Conservation (phyloP, 2,888 invertebrate genomes). For the Agrochola macilenta region DNA sequence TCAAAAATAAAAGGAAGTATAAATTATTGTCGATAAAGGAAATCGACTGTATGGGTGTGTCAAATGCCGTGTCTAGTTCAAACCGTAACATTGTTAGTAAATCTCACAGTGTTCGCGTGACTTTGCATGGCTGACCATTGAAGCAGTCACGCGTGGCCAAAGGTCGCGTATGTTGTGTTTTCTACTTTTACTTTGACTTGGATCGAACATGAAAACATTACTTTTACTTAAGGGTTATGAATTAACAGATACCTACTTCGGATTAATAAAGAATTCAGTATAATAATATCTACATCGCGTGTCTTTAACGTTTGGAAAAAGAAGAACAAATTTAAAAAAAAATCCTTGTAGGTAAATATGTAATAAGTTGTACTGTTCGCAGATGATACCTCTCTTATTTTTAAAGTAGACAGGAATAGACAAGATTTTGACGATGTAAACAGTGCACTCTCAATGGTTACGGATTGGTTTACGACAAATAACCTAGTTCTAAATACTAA, state of each 20-base stretch:
- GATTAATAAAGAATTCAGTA: background rate
- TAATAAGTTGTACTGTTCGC: no score
- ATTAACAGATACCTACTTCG: background rate
- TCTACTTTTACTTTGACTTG: slow-evolving; percentile 48
- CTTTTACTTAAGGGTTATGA: slow-evolving; percentile 11
- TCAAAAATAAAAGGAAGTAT: background rate
- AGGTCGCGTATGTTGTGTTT: slow-evolving; percentile 68
- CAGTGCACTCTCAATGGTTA: no score
- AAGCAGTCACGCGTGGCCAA: slow-evolving; percentile 69
- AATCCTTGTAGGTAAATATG: background rate
- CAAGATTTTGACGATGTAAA: no score
- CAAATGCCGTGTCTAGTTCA: slow-evolving; percentile 46
- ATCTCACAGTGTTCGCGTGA: slow-evolving; percentile 70
- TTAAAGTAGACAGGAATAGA: no score
- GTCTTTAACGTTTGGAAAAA: background rate
- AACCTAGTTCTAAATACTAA: no score
- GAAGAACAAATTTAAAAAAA: no score
- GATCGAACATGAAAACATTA: slow-evolving; percentile 25
- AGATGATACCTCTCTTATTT: no score
- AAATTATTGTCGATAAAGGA: background rate
- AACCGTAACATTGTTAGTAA: slow-evolving; percentile 42
- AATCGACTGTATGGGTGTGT: slow-evolving; percentile 10
- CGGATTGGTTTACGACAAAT: no score
- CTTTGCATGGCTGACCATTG: slow-evolving; percentile 72
- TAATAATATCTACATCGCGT: background rate